These are phyloP conservation scores for Tethya wilhelma DNA, from an alignment of 37 sponge, comb jelly and placozoan genomes.

Conservation along the genomic window DNA sequence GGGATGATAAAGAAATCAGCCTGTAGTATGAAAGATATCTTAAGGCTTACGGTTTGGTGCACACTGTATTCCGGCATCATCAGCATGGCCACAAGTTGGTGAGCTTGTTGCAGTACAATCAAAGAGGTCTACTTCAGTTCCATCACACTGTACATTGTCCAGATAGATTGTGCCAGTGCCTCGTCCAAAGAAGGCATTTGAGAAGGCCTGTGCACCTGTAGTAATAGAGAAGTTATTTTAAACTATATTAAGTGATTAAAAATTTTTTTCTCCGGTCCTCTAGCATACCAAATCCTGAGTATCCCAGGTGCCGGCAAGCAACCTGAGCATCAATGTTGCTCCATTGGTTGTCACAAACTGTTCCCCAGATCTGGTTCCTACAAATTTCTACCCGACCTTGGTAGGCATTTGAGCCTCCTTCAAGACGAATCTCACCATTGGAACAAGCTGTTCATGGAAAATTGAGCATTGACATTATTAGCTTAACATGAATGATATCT, in stretches of 20 bases:
- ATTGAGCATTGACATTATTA: too few species aligned
- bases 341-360: too few species aligned
- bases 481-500: too few species aligned
- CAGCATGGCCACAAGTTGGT: slow-evolving; percentile 4
- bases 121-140: slow-evolving; percentile 22
- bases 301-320: too few species aligned
- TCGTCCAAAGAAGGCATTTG: slow-evolving; percentile 24
- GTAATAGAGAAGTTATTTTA: background rate
- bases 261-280: too few species aligned
- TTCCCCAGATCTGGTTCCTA: too few species aligned
- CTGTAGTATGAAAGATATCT: background rate
- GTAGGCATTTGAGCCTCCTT: too few species aligned
- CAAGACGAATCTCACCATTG: too few species aligned
- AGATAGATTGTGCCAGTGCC: slow-evolving; percentile 21
- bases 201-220: slow-evolving; percentile 33
- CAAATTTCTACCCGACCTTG: too few species aligned
- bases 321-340: too few species aligned
- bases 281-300: too few species aligned
- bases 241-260: background rate
- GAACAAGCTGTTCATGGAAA: too few species aligned
- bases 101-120: background rate
- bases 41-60: slow-evolving; percentile 1
- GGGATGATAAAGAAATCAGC: background rate
- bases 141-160: slow-evolving; percentile 34
- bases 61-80: slow-evolving; percentile 27